A percentile compares a stretch with the other conserved stretches of the same genome.
Evolutionary conservation across 2,113 vertebrate genomes (phyloP).

Genomic region (Prietella phreatophila): DNA sequence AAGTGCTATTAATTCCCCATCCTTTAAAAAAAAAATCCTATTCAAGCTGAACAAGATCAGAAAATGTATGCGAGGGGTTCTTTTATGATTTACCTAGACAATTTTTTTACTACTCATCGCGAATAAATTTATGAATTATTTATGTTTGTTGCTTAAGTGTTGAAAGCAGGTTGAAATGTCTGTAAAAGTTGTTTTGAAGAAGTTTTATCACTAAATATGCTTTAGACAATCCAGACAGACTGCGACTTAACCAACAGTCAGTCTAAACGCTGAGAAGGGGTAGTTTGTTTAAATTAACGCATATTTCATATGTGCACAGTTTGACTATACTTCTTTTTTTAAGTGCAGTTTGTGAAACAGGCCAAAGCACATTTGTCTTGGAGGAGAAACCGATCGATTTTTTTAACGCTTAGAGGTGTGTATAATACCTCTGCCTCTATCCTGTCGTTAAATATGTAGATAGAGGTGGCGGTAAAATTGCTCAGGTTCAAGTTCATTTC

Average conservation of each 20-base stretch:
- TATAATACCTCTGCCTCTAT: slow-evolving; percentile 63
- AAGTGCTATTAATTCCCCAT: not conserved
- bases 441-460: slow-evolving; percentile 69
- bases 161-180: not conserved
- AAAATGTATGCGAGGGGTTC: not conserved
- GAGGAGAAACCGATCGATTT: not conserved
- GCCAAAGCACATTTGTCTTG: not conserved
- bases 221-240: not conserved
- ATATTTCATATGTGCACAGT: not conserved
- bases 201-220: not conserved
- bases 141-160: not conserved
- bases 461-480: slow-evolving; percentile 73
- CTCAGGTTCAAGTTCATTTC: slow-evolving; percentile 83
- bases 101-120: not conserved
- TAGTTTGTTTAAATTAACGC: slow-evolving; percentile 2
- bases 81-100: not conserved
- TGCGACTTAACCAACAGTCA: not conserved
- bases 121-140: not conserved
- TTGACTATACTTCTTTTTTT: not conserved
- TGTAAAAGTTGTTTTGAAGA: not conserved
- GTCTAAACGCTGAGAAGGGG: not conserved
- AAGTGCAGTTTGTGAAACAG: not conserved
- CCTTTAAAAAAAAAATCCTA: not conserved
- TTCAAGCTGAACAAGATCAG: not conserved
- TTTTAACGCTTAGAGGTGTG: slow-evolving; percentile 36